These are phyloP conservation scores for Phylloscopus whistleri DNA, from an alignment of 2,113 vertebrate genomes.

Conservation along the genomic window DNA sequence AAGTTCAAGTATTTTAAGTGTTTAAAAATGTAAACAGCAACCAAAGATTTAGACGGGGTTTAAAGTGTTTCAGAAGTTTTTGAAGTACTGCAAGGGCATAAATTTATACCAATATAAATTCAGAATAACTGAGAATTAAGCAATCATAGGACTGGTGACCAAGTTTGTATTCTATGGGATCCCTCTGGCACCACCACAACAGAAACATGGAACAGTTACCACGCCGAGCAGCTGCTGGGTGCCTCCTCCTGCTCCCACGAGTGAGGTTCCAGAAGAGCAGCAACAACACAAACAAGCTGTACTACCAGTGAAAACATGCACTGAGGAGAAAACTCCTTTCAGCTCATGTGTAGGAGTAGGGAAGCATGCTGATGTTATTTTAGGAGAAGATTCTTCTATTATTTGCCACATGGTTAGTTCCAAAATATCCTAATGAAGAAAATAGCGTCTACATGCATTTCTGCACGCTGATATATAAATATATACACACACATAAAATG, in stretches of 20 bases:
- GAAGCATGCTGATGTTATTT: background rate
- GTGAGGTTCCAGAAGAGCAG: background rate
- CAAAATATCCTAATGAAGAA: background rate
- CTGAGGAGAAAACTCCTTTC: background rate
- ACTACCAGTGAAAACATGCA: background rate
- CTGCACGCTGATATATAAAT: background rate
- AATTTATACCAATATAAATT: background rate
- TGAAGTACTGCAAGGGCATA: background rate
- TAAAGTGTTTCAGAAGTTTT: background rate
- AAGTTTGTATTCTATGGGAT: background rate
- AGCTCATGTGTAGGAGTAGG: background rate
- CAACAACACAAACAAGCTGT: background rate
- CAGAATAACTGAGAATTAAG: background rate
- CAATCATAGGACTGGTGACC: background rate
- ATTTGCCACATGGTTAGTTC: background rate
- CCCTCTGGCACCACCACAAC: background rate
- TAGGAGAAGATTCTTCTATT: background rate
- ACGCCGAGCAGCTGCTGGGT: accelerated
- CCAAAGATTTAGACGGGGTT: background rate
- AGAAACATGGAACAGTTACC: background rate
- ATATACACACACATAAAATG: background rate
- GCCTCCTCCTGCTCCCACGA: background rate
- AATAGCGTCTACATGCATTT: background rate
- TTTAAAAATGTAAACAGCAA: background rate
- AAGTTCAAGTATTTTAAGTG: background rate